Base-by-base conservation (phyloP, 2,113 vertebrate species). In the Petroica traversi region DNA sequence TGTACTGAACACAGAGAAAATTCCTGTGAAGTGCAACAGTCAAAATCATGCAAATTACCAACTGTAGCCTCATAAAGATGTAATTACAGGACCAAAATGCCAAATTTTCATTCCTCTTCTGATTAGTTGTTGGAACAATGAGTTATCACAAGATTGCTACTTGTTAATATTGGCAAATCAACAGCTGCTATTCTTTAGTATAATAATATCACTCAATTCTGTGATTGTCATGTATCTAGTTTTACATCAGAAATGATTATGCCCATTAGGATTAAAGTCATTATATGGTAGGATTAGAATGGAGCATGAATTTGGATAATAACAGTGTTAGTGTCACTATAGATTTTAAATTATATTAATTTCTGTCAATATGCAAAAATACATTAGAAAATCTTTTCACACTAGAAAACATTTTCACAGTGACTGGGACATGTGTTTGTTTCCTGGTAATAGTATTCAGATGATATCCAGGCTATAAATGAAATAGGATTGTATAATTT, bases 141-240 rank as follows among this genome's bases (percentile, higher is more conserved):
- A 93, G 85, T 94, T 97, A 94, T 96, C 89, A 80, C 88, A 95
- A 95, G 96, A 95, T 94, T 95, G 93, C 93, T 93, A 92, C 86
- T 96, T 96, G 94, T 93, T 95, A 96, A 96, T 97, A 95, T 93
- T 91, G 88, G 92, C 85, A 96, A 96, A 96, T 96, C 94, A 96
- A 90, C 95, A 96, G 87, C 95, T 97, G 89, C 67, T 95, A 94
- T 96, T 91, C 93, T 96, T 94, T 74, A 64, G 85, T 96, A 90
- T 95, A 94, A 97, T 97, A 96, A 96, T 94, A 96, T 96, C 94
- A 94, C 75, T 95, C 88, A 95, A 96, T 94, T 96, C 85, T 94
- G 62, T 94, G 92, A 92, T 91, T 94, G 92, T 96, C 89, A 80
- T 92, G 85, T 92, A 85, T 94, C 93, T 96, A 93, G 92, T 94